Percentiles rank a stretch among this genome's conserved stretches.
These are phyloP conservation scores for Pogonomyrmex californicus DNA, from an alignment of 1,140 invertebrate species.

Conservation along the genomic window DNA sequence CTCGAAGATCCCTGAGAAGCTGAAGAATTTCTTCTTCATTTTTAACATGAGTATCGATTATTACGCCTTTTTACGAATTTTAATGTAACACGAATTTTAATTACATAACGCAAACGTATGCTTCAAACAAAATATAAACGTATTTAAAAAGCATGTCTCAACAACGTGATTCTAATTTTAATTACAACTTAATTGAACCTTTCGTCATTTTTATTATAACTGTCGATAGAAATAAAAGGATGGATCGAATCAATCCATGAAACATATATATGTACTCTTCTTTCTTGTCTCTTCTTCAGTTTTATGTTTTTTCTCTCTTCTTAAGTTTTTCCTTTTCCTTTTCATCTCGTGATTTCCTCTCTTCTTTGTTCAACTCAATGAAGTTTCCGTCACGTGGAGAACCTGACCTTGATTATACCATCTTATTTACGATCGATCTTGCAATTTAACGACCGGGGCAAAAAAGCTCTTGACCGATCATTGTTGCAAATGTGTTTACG, in stretches of 20 bases:
- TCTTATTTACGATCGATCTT: slow-evolving; percentile 44
- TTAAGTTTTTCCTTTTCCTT: background rate
- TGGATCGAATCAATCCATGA: background rate
- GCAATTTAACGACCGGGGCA: slow-evolving; percentile 22
- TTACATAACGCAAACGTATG: background rate
- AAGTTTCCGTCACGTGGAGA: slow-evolving; percentile 16
- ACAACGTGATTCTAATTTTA: background rate
- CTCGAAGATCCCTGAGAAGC: background rate
- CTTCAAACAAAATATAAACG: background rate
- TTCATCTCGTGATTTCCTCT: background rate
- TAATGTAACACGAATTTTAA: background rate
- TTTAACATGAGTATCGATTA: background rate
- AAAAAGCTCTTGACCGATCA: slow-evolving; percentile 47
- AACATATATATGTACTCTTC: background rate
- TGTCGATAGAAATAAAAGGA: background rate
- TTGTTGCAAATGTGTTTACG: slow-evolving; percentile 52
- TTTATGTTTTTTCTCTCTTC: background rate
- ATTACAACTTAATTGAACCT: background rate
- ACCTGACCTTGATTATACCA: slow-evolving; percentile 41
- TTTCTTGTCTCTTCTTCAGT: background rate
- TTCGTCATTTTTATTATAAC: background rate
- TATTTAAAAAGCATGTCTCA: background rate
- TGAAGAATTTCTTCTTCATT: background rate
- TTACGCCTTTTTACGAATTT: slow-evolving; percentile 2
- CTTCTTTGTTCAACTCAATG: background rate